phyloP scores from a whole-genome alignment of 2,797 vertebrate genomes.

The Cirrhinus mrigala region DNA sequence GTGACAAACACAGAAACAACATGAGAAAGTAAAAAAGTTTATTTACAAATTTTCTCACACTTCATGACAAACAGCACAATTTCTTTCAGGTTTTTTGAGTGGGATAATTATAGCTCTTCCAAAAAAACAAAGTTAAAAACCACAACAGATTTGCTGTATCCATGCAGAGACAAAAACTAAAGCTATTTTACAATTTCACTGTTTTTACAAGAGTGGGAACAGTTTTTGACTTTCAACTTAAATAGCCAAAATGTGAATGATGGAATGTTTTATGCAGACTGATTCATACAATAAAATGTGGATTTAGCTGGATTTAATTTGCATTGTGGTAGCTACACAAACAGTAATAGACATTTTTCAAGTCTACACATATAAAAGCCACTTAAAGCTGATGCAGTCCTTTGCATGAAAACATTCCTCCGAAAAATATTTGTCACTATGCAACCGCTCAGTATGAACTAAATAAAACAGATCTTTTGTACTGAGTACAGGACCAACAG shows the following conservation, averaged over 20 bases:
- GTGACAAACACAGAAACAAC: not conserved
- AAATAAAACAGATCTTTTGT: not conserved
- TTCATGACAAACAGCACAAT: conserved; percentile 30
- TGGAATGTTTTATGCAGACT: conserved; percentile 5
- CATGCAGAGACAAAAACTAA: conserved; percentile 28
- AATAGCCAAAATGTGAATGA: not conserved
- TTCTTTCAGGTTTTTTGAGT: conserved; percentile 17
- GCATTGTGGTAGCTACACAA: conserved; percentile 11
- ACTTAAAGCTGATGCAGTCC: not conserved
- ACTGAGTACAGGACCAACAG: not conserved
- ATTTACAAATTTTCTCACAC: conserved; percentile 58
- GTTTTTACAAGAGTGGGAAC: conserved; percentile 46
- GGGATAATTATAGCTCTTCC: not conserved
- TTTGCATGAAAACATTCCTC: not conserved
- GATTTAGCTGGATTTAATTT: conserved; percentile 8
- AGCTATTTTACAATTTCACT: conserved; percentile 55
- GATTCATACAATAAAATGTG: conserved; percentile 12
- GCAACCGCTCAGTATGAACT: not conserved
- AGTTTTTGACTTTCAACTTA: conserved; percentile 32
- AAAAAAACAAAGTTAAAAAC: not conserved
- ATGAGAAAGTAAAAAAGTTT: conserved; percentile 49
- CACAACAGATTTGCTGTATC: conserved; percentile 9
- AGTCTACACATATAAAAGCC: not conserved
- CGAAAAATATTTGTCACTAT: not conserved
- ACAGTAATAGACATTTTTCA: not conserved